phyloP scores from a whole-genome alignment of 2,113 vertebrate species.

The Dinomys branickii region DNA sequence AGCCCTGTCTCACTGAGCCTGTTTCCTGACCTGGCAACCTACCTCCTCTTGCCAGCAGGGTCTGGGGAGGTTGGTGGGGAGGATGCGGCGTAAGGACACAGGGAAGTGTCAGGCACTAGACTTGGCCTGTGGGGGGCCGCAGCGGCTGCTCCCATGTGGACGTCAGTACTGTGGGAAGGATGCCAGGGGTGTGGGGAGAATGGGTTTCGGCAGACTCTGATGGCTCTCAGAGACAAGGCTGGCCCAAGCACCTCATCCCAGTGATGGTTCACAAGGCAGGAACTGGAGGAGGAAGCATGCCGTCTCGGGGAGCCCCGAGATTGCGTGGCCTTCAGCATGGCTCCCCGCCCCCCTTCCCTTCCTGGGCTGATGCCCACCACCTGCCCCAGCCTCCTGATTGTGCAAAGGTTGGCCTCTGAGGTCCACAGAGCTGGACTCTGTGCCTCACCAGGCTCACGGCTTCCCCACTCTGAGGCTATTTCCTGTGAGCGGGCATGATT shows the following conservation, averaged over 20 bases:
- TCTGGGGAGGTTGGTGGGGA: not conserved
- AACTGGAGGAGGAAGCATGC: not conserved
- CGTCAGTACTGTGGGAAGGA: not conserved
- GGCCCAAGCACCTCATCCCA: not conserved
- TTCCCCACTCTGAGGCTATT: not conserved
- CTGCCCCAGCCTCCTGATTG: not conserved
- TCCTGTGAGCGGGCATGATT: not conserved
- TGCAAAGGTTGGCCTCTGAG: not conserved
- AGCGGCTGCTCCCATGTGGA: no score
- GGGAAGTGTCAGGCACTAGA: accelerated
- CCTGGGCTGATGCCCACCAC: not conserved
- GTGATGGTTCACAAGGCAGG: not conserved
- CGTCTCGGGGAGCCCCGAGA: not conserved
- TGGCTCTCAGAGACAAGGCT: not conserved
- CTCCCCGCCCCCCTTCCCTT: not conserved
- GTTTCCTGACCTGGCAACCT: not conserved
- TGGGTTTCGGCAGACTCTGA: not conserved
- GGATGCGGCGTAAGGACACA: not conserved
- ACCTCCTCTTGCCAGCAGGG: not conserved
- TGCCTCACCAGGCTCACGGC: not conserved
- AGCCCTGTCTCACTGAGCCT: not conserved
- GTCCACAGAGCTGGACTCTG: not conserved
- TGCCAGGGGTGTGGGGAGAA: no score
- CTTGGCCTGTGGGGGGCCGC: accelerated
- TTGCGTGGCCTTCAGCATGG: not conserved